Conservation (phyloP, 30 jellyfish, hydroid and myxozoan species). For the Aurelia sp. region DNA sequence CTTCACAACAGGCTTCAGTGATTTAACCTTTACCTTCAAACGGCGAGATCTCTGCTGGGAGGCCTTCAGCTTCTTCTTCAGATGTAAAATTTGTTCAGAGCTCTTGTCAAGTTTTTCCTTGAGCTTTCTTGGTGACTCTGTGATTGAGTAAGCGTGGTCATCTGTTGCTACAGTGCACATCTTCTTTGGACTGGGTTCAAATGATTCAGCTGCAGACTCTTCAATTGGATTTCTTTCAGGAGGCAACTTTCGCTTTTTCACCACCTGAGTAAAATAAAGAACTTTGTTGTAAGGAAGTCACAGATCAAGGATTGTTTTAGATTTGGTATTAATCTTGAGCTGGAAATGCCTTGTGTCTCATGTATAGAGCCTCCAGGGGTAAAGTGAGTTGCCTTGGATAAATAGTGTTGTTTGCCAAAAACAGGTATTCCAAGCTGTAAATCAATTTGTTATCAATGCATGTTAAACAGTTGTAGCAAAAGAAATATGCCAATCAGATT, state of each 20-base stretch:
- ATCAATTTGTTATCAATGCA: too few species aligned
- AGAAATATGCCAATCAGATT: too few species aligned
- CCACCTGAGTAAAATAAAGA: not conserved
- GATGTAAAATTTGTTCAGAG: not conserved
- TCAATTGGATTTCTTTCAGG: not conserved
- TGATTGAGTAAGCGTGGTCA: conserved; percentile 27
- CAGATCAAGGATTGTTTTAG: not conserved
- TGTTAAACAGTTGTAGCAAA: too few species aligned
- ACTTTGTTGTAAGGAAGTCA: not conserved
- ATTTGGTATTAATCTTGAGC: too few species aligned
- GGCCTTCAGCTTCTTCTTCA: conserved; percentile 35
- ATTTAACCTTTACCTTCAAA: conserved; percentile 15
- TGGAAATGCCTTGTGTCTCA: too few species aligned
- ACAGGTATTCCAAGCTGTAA: too few species aligned
- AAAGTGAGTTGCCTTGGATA: too few species aligned
- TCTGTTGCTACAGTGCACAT: not conserved
- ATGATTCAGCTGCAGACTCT: not conserved
- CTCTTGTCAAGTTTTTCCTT: conserved; percentile 43
- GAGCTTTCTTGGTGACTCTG: conserved; percentile 47
- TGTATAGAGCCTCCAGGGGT: too few species aligned
- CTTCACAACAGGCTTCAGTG: conserved; percentile 42
- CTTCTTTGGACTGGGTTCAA: conserved; percentile 4
- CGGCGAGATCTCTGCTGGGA: conserved; percentile 49
- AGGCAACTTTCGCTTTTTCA: conserved; percentile 6
- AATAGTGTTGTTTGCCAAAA: too few species aligned